phyloP scores from a whole-genome alignment of 2,113 vertebrate species.

The Pseudorectes ferrugineus region DNA sequence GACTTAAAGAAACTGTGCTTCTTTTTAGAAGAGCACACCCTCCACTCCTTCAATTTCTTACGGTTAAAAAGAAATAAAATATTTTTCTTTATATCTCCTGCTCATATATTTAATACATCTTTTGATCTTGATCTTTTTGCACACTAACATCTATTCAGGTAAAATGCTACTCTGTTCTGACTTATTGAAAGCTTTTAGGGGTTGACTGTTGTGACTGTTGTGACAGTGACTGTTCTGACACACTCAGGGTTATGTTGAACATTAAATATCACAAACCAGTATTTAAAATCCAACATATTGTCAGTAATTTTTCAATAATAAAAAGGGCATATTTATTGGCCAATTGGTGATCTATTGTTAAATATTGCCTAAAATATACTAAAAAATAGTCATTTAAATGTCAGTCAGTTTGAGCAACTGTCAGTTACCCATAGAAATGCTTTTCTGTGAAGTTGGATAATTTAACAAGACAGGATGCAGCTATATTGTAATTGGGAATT shows the following conservation, averaged over 20 bases:
- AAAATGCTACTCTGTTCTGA: background rate
- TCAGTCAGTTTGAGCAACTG: background rate
- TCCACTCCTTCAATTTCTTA: background rate
- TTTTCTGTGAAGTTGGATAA: background rate
- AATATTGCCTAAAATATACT: background rate
- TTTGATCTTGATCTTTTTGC: background rate
- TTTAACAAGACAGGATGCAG: background rate
- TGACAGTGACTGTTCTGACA: background rate
- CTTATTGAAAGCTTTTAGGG: background rate
- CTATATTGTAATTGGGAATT: background rate
- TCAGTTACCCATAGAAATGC: background rate
- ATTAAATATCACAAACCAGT: background rate
- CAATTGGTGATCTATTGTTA: background rate
- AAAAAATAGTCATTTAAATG: background rate
- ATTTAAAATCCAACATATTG: background rate
- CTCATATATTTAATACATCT: background rate
- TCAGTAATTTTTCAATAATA: background rate
- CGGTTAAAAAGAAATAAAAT: background rate
- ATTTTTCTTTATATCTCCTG: background rate
- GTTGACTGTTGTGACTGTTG: background rate
- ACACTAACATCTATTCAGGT: background rate
- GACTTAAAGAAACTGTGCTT: background rate
- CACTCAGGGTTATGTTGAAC: background rate
- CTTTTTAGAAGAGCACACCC: background rate
- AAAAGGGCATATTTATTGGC: background rate